A percentile compares a stretch with the other conserved stretches of the same genome.
These are phyloP conservation scores for Cantharis nigra DNA, from an alignment of 2,888 invertebrate species.

Conservation along the genomic window DNA sequence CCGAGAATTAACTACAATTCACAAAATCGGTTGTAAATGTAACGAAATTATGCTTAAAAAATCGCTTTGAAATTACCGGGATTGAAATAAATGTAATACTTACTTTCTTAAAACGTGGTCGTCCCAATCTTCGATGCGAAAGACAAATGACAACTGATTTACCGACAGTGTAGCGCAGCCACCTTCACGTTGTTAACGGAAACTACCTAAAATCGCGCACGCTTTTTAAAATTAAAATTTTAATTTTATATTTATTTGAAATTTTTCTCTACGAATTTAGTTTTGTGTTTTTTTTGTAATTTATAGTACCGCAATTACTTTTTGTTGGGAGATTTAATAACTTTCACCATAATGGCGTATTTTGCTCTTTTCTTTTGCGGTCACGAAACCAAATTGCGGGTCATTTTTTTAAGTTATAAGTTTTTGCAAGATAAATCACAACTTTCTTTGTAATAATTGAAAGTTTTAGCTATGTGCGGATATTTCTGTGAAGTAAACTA, in stretches of 20 bases:
- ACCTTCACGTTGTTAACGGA: background rate
- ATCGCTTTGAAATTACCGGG: background rate
- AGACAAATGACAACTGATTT: slow-evolving; percentile 48
- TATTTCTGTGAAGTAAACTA: background rate
- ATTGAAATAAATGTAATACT: slow-evolving; percentile 30
- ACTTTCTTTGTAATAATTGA: background rate
- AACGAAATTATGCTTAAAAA: background rate
- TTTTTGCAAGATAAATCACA: background rate
- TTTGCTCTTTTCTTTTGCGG: background rate
- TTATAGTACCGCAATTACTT: background rate
- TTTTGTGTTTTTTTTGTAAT: background rate
- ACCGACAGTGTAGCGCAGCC: slow-evolving; percentile 23
- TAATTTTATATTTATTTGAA: no score
- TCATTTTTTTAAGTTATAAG: background rate
- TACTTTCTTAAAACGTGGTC: slow-evolving; percentile 53
- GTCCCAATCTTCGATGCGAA: slow-evolving; percentile 44
- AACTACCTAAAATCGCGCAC: background rate
- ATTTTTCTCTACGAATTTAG: background rate
- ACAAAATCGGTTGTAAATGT: background rate
- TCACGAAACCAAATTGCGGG: background rate
- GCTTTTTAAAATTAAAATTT: background rate
- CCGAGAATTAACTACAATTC: background rate
- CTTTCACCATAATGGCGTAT: background rate
- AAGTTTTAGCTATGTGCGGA: background rate
- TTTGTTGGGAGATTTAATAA: background rate